These are phyloP conservation scores for Nyctalus aviator DNA, from an alignment of 2,797 vertebrate genomes.

Conservation along the genomic window DNA sequence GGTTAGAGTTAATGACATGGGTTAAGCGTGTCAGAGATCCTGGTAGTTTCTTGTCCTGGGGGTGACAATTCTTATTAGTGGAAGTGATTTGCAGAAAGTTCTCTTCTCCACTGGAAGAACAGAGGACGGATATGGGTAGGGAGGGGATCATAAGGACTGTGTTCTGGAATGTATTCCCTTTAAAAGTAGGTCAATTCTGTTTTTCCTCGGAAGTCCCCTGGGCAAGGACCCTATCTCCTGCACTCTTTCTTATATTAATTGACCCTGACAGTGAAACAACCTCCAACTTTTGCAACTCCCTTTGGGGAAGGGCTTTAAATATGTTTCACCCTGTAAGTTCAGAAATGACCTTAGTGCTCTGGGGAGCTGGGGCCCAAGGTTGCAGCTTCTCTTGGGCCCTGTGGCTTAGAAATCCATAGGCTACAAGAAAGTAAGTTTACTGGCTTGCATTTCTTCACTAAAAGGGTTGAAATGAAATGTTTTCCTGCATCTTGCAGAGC, in stretches of 20 bases:
- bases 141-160: conserved; percentile 19
- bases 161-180: conserved; percentile 71
- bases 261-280: conserved; percentile 65
- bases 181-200: conserved; percentile 72
- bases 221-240: conserved; percentile 55
- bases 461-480: conserved; percentile 12
- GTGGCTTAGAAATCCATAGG: conserved; percentile 7
- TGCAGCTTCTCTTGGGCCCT: conserved; percentile 18
- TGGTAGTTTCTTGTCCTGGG: conserved; percentile 7
- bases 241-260: conserved; percentile 62
- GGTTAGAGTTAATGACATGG: neutral
- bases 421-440: neutral
- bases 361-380: conserved; percentile 28
- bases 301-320: conserved; percentile 67
- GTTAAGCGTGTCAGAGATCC: neutral
- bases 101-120: conserved; percentile 1
- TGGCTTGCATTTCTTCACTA: conserved; percentile 3
- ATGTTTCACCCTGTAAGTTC: conserved; percentile 31
- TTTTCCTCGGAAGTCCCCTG: conserved; percentile 57
- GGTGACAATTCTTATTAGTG: conserved; percentile 13
- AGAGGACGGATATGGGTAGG: conserved; percentile 40
- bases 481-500: neutral
- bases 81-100: conserved; percentile 40
- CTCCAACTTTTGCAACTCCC: conserved; percentile 67
- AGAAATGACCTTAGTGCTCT: conserved; percentile 45